Evolutionary conservation across 1,140 invertebrate species (phyloP), one percentile per base, ranked within the genome.

Genomic region (Globodera ellingtonae): DNA sequence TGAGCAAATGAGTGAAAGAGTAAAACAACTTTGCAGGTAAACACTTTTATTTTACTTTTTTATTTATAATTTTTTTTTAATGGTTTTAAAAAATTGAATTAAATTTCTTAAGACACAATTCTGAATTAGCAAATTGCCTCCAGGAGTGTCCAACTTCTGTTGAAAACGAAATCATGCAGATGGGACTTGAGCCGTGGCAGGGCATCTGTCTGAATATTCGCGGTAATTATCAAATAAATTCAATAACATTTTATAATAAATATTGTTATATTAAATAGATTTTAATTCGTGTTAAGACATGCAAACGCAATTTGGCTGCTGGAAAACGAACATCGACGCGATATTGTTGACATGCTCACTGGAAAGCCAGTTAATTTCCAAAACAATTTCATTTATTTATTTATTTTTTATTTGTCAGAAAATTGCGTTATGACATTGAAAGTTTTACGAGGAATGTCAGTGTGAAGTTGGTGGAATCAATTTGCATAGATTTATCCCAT

Each of bases 281-380:
- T 62, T 62, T 2, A 62, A 18, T 62, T 62, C 56, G 13, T 18
- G 56, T 52, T 52, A 21, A 77, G 75, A 62, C 65, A 50, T 77
- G 75, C 62, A 77, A 48, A 77, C 75, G 10, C 75, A 77, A 47
- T 67, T 77, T 35, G 75, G 75, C 7, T 77, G 75, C 47, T 77
- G 75, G 75, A 77, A 77, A n/a, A 62, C 47, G 48, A 77, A 77
- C 13, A 77, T 77, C 47, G 75, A 77, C 46, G 8, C 69, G 3
- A 77, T 77, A 46, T 62, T 35, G 6, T 48, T 67, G 62, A 62
- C 70, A 0, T 77, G 75, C 21, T 24, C 21, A 13, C 67, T 67
- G 7, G 56, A 77, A 48, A 77, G 75, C 75, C 75, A 77, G 75
- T 77, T 52, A 15, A 62, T 77, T 69, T 46, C 10, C 10, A 24